These are phyloP conservation scores for Sesamia inferens DNA, from an alignment of 2,888 invertebrate genomes.

Conservation along the genomic window DNA sequence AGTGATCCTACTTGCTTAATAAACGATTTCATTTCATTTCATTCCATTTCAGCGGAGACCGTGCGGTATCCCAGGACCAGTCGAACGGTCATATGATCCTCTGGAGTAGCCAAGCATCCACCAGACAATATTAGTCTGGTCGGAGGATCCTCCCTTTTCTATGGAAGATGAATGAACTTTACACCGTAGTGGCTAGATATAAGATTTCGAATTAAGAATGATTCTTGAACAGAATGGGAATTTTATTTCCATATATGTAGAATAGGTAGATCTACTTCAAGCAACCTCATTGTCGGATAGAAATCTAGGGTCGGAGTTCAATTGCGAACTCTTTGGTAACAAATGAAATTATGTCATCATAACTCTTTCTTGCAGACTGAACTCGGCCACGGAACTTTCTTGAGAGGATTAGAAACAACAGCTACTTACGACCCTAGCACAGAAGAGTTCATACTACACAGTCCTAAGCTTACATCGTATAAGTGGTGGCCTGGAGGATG, in stretches of 20 bases:
- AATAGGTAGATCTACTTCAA: not conserved
- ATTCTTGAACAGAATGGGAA: not conserved
- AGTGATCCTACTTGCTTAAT: too few relatives aligned
- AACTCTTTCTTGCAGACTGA: constrained; percentile 93
- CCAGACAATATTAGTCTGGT: too few relatives aligned
- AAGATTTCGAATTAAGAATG: not conserved
- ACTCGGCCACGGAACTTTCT: constrained; percentile 98
- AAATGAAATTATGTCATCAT: not conserved
- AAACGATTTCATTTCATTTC: too few relatives aligned
- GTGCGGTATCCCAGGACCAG: too few relatives aligned
- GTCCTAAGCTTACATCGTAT: constrained; percentile 95
- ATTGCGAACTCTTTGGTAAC: not conserved
- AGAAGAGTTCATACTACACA: constrained; percentile 96
- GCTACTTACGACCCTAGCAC: constrained; percentile 96
- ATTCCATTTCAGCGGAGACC: too few relatives aligned
- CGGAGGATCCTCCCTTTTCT: too few relatives aligned
- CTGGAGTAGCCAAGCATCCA: too few relatives aligned
- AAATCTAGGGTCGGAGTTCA: not conserved
- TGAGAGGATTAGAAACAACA: constrained; percentile 97
- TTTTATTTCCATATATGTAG: not conserved
- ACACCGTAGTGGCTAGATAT: not conserved
- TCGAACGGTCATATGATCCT: too few relatives aligned
- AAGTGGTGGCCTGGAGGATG: constrained; percentile 99
- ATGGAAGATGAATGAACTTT: too few relatives aligned
- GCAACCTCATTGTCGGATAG: not conserved